Conservation (phyloP, 2,888 invertebrate species). For the Chymomyza fuscimana region DNA sequence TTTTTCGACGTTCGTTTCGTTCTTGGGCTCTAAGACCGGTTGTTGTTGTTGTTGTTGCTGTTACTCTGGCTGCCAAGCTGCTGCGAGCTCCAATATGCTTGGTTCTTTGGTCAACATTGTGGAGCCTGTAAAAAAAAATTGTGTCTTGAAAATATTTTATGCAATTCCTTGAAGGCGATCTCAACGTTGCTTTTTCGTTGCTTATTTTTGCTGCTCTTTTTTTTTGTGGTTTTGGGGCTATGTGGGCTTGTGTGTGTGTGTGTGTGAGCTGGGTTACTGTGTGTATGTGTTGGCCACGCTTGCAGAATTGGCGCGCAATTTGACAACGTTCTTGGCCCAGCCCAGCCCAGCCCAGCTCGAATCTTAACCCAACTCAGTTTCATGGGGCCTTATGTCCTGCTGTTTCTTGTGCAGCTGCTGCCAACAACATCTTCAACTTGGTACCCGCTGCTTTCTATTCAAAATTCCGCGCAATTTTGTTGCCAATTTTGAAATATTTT, state of each 20-base stretch:
- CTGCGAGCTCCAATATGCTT: slow-evolving; percentile 35
- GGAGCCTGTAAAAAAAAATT: slow-evolving; percentile 46
- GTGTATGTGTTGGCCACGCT: slow-evolving; percentile 15
- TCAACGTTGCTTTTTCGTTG: slow-evolving; percentile 4
- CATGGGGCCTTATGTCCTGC: slow-evolving; percentile 3
- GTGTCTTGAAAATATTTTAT: slow-evolving; percentile 65
- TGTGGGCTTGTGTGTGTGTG: not conserved
- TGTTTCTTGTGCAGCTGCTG: slow-evolving; percentile 13
- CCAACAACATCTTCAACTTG: slow-evolving; percentile 18
- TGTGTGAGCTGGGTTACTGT: not conserved
- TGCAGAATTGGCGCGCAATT: slow-evolving; percentile 75
- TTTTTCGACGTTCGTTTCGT: slow-evolving; percentile 25
- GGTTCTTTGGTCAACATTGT: slow-evolving; percentile 41
- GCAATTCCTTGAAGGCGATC: slow-evolving; percentile 70
- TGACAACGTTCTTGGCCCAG: slow-evolving; percentile 39
- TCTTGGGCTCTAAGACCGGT: slow-evolving; percentile 62
- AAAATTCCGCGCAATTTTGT: slow-evolving; percentile 22
- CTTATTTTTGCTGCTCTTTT: not conserved
- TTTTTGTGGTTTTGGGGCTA: not conserved
- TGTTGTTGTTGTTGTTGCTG: slow-evolving; percentile 46
- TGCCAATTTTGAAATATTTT: slow-evolving; percentile 8
- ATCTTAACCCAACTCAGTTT: slow-evolving; percentile 37
- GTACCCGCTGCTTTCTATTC: slow-evolving; percentile 20
- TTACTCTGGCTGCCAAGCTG: slow-evolving; percentile 44
- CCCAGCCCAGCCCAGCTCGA: slow-evolving; percentile 25